Base-by-base conservation (phyloP, 2,797 vertebrate genomes). In the Pipistrellus pipistrellus region DNA sequence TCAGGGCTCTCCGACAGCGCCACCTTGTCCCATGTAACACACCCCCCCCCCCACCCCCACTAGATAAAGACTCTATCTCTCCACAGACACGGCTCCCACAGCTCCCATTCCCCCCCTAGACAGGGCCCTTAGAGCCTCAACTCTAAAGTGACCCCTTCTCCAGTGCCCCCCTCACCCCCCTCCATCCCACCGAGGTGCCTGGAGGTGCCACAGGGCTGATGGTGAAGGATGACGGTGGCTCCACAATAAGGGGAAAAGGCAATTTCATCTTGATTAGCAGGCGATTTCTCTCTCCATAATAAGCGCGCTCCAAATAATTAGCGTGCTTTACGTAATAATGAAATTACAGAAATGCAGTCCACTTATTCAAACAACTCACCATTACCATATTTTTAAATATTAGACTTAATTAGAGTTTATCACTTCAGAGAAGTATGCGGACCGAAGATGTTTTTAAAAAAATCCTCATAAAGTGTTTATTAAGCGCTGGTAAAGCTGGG, bases 381-480 rank as follows among this genome's bases (percentile, higher is more conserved):
- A 99, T 99, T 99, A 99, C 98, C 99, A 99, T 99, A 99, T 99
- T 99, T 99, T 99, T 99, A 99, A 99, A 99, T 99, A 99, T 99
- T 99, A 99, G 99, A 99, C 99, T 99, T 99, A 99, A 99, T 99
- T 99, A 99, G 99, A 98, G 99, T 99, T 99, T 99, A 99, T 99
- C 98, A 98, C 98, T 98, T 99, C 97, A 98, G 98, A 98, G 98
- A 99, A 99, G 98, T 98, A 98, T 98, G 98, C 98, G 97, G 97
- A 99, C 98, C 98, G 97, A 98, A 98, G 99, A 97, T 97, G 97
- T 98, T 98, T 98, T 98, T 97, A 95, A 99, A 99, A 99, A 99
- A 99, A 99, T 99, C 98, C 99, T 99, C 99, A 99, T 99, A 99
- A 99, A 99, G 99, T 99, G 99, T 99, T 99, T 99, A 99, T 99